Percentiles rank a stretch among this genome's conserved stretches.
These are phyloP conservation scores for Peromyscus melanophrys DNA, from an alignment of 2,797 vertebrate genomes.

Conservation along the genomic window DNA sequence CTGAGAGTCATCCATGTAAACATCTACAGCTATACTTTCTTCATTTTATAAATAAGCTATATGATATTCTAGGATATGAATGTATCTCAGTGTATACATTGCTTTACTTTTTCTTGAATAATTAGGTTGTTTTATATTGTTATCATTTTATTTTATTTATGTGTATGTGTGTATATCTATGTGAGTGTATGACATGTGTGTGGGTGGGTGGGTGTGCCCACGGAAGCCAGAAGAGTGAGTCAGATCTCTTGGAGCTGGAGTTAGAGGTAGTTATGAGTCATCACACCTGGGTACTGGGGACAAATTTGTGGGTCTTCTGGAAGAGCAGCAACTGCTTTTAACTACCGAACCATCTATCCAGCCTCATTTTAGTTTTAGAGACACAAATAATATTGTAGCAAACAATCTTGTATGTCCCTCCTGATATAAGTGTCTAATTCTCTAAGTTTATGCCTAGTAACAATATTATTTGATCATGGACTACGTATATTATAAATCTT, in stretches of 20 bases:
- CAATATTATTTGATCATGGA: neutral
- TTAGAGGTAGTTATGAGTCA: neutral
- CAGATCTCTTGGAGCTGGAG: neutral
- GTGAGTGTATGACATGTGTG: neutral
- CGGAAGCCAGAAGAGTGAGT: neutral
- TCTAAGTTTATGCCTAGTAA: neutral
- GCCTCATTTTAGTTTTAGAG: constrained; percentile 29
- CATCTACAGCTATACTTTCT: neutral
- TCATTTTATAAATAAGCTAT: neutral
- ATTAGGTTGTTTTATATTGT: neutral
- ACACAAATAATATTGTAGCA: neutral
- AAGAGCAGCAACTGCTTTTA: neutral
- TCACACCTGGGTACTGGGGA: neutral
- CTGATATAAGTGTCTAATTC: neutral
- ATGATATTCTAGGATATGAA: neutral
- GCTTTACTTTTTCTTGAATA: constrained; percentile 4
- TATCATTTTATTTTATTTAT: neutral
- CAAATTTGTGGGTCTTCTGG: neutral
- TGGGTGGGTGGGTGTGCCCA: neutral
- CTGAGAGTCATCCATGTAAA: neutral
- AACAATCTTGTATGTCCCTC: neutral
- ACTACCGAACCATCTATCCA: too few species aligned
- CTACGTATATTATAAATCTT: constrained; percentile 36
- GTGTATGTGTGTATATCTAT: neutral
- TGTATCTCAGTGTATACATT: neutral